Conservation (phyloP, 2,113 vertebrate genomes). For the Hydrochoerus hydrochaeris region DNA sequence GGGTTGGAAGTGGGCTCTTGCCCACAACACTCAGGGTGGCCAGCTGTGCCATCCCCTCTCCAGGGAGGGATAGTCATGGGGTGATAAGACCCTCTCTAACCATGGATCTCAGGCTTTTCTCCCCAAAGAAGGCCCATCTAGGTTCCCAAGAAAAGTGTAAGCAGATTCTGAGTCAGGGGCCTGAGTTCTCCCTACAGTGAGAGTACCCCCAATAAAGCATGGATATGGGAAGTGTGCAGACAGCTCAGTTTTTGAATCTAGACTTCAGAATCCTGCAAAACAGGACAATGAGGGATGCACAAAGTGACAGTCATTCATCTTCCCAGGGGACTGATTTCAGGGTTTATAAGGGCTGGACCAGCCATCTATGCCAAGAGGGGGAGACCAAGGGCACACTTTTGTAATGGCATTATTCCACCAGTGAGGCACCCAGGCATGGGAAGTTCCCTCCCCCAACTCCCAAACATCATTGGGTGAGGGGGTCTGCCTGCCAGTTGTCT, state of each 20-base stretch:
- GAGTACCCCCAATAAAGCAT: background rate
- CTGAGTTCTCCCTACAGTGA: background rate
- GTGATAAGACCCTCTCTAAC: background rate
- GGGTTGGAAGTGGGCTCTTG: background rate
- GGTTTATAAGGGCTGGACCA: background rate
- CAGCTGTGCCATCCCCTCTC: background rate
- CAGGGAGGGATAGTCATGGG: background rate
- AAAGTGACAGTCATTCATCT: background rate
- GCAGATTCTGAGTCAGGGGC: slow-evolving; percentile 37
- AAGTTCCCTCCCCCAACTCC: slow-evolving; percentile 20
- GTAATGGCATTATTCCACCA: background rate
- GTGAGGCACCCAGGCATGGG: background rate
- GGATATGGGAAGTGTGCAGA: background rate
- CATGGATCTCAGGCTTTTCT: background rate
- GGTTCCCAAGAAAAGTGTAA: background rate
- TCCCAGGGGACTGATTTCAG: background rate
- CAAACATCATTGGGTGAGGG: slow-evolving; percentile 74
- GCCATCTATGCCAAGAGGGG: slow-evolving; percentile 32
- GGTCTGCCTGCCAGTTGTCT: slow-evolving; percentile 76
- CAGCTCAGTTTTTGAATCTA: background rate
- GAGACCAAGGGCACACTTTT: background rate
- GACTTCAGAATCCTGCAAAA: background rate
- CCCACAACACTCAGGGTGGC: background rate
- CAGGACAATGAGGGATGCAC: background rate
- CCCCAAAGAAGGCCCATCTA: background rate